Base-by-base conservation (phyloP, 2,888 invertebrate species). In the Timema cristinae region DNA sequence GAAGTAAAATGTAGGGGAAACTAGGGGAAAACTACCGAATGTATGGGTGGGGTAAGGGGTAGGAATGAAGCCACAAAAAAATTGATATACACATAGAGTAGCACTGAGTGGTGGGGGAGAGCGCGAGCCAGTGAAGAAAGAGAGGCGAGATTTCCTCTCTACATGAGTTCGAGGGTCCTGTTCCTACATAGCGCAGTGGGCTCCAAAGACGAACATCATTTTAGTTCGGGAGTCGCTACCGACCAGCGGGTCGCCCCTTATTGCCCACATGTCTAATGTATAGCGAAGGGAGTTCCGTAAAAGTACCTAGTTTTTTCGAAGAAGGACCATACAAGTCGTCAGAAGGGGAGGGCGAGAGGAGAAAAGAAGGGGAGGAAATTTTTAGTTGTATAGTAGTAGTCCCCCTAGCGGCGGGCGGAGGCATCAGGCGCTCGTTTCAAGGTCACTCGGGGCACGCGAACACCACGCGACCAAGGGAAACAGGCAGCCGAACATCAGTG, bases 291-390 rank as follows among this genome's bases (percentile, higher is more conserved):
- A 74, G 76, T 73, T 70, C 51, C 70, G 54, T 13, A 52, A 11
- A 11, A 52, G 54, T 13, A 52, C 54, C n/a, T n/a, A n/a, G n/a
- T n/a, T 52, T n/a, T n/a, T n/a, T 52, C 54, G 54, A n/a, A 11
- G 54, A 52, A 52, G 54, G n/a, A 52, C 11, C 11, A 52, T 13
- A 52, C 11, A 72, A 71, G 69, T 67, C 68, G 76, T 73, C 74
- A 75, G 73, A 75, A 74, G 73, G 77, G 73, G 72, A 74, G 76
- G 73, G 71, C 49, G 70, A 73, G 75, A 70, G 73, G 75, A 71
- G 75, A 71, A 73, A 74, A 51, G 69, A 76, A 76, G 73, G 76
- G 74, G 73, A 77, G 73, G 72, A 73, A 51, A 50, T 61, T 49
- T 68, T 47, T 16, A 48, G 61, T 66, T 61, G 66, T 69, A 61